Conservation (phyloP, 2,888 invertebrate genomes). For the Dynastes maya region DNA sequence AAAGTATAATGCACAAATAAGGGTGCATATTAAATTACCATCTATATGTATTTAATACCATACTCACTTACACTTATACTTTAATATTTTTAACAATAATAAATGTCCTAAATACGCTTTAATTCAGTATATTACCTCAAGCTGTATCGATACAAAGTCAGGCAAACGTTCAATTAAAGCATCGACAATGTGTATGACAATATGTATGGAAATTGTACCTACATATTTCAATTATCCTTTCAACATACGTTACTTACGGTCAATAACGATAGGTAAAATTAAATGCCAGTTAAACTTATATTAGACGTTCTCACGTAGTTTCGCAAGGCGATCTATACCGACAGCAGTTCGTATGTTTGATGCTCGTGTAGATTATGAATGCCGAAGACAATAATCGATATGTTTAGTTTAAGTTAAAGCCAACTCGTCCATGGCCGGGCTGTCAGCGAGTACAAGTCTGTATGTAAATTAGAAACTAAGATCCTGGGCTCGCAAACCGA, state of each 20-base stretch:
- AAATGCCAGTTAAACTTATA: conserved; percentile 3
- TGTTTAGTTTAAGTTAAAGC: conserved; percentile 56
- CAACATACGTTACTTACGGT: background rate
- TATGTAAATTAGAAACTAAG: conserved; percentile 59
- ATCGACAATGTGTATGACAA: too few species aligned
- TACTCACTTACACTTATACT: too few species aligned
- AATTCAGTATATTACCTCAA: too few species aligned
- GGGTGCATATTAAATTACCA: too few species aligned
- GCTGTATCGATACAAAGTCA: too few species aligned
- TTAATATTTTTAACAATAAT: too few species aligned
- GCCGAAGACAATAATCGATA: conserved; percentile 51
- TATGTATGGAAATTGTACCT: too few species aligned
- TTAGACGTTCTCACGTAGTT: background rate
- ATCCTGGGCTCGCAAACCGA: conserved; percentile 58
- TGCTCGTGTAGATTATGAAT: conserved; percentile 46
- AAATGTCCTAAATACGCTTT: too few species aligned
- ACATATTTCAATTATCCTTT: background rate
- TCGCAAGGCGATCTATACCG: conserved; percentile 13
- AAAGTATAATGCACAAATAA: too few species aligned
- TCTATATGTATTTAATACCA: too few species aligned
- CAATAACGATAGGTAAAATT: background rate
- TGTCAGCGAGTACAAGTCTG: conserved; percentile 59
- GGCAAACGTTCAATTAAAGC: too few species aligned
- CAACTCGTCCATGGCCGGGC: conserved; percentile 57
- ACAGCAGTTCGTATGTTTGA: conserved; percentile 42